Evolutionary conservation across 1,140 invertebrate genomes (phyloP).

Genomic region (Charaxes varanes): DNA sequence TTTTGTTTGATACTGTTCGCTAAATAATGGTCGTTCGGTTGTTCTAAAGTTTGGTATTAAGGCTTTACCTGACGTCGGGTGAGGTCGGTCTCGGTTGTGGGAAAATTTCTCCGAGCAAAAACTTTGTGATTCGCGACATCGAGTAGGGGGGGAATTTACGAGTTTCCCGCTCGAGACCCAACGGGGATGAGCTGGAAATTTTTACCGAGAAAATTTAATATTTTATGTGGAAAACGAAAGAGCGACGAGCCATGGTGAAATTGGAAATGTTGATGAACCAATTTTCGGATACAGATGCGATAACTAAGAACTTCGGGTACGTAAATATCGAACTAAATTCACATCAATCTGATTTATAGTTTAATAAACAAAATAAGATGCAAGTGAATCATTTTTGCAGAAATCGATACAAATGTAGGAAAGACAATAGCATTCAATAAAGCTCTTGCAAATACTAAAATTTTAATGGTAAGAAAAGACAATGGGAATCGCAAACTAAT

Average conservation of each 20-base stretch:
- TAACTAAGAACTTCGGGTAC: conserved; percentile 8
- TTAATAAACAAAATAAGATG: too few species aligned
- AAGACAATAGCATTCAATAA: too few species aligned
- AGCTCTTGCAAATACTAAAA: too few species aligned
- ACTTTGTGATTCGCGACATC: conserved; percentile 31
- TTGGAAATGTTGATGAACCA: conserved; percentile 22
- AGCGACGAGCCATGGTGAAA: conserved; percentile 14
- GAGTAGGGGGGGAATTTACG: conserved; percentile 32
- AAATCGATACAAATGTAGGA: too few species aligned
- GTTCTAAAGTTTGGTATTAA: conserved; percentile 25
- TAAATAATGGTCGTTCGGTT: conserved; percentile 6
- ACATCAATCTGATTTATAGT: not conserved
- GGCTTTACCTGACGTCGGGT: conserved; percentile 17
- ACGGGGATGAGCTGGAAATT: conserved; percentile 30
- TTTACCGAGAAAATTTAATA: conserved; percentile 31
- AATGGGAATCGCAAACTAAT: too few species aligned
- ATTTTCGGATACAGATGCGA: conserved; percentile 15
- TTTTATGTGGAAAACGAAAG: conserved; percentile 22
- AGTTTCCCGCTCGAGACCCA: conserved; percentile 21
- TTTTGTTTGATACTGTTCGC: conserved; percentile 1
- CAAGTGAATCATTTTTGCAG: too few species aligned
- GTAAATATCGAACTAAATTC: not conserved
- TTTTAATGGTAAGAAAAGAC: too few species aligned
- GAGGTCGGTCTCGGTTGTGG: conserved; percentile 10
- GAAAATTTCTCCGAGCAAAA: conserved; percentile 23